A percentile compares a stretch with the other conserved stretches of the same genome.
These are phyloP conservation scores for Oryzaephilus surinamensis DNA, from an alignment of 1,140 invertebrate species.

Conservation along the genomic window DNA sequence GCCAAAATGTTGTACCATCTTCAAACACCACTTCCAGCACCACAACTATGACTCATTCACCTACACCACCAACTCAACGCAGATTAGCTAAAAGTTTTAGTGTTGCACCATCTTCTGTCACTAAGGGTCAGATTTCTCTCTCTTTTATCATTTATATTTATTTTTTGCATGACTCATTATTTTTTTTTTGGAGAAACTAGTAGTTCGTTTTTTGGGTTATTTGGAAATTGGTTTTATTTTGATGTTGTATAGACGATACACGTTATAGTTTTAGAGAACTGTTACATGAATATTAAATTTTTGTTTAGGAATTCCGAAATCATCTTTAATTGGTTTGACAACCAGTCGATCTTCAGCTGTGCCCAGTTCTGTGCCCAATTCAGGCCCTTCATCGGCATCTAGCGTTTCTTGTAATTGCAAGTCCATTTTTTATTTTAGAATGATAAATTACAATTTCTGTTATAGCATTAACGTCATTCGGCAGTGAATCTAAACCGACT, in stretches of 20 bases:
- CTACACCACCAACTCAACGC: slow-evolving; percentile 68
- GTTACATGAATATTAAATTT: too few species aligned
- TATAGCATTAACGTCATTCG: slow-evolving; percentile 35
- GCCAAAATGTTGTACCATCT: too few species aligned
- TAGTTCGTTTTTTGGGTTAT: too few species aligned
- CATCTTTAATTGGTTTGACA: slow-evolving; percentile 65
- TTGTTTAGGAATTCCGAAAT: slow-evolving; percentile 68
- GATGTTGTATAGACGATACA: too few species aligned
- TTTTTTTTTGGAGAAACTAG: too few species aligned
- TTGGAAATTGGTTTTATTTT: too few species aligned
- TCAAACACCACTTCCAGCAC: background rate
- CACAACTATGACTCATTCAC: slow-evolving; percentile 31
- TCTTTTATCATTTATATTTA: slow-evolving; percentile 2
- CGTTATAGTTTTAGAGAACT: too few species aligned
- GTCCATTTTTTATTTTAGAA: background rate
- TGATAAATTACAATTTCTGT: slow-evolving; percentile 10
- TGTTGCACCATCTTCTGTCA: slow-evolving; percentile 55
- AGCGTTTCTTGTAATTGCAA: slow-evolving; percentile 48
- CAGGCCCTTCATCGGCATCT: slow-evolving; percentile 53
- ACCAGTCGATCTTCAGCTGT: slow-evolving; percentile 48
- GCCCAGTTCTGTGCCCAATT: slow-evolving; percentile 39
- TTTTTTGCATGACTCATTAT: background rate
- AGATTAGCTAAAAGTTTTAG: slow-evolving; percentile 82
- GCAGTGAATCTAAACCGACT: slow-evolving; percentile 31
- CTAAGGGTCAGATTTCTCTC: slow-evolving; percentile 27